Base-by-base conservation (phyloP, 2,113 vertebrate species). In the Paramisgurnus dabryanus region DNA sequence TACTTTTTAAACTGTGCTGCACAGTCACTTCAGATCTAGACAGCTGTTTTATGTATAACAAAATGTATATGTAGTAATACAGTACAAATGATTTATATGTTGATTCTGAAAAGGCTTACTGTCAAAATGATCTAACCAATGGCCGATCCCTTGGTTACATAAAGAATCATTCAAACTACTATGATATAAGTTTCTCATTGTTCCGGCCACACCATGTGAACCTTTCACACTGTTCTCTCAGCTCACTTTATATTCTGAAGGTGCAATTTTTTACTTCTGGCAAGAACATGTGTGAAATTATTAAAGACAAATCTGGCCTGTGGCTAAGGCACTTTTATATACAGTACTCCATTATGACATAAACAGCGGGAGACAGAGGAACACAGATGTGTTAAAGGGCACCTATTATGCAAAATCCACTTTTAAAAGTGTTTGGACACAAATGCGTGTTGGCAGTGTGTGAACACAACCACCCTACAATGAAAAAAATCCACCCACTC, bases 261-360 rank as follows among this genome's bases (percentile, higher is more conserved):
- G 43, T 67, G 69, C 18, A 8, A 45, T 79, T 63, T 73, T 82
- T 68, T 86, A 76, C 84, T 82, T 83, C 27, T 45, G 64, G 82
- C 81, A 67, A 70, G 78, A 76, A 83, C 63, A 18, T 18, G 80
- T 82, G 27, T 34, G 49, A 72, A 74, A 63, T 74, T 50, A 53
- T 66, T 41, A 71, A 64, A 61, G 39, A 71, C 53, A 72, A 27
- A 39, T 58, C 41, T 57, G 43, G 10, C 39, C 67, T 27, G 12
- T 50, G 17, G 41, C 41, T 58, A 18, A 60, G 15, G 40, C 11
- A 3, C 39, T 18, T 57, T 55, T 34, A 11, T 9, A 7, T 47
- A 47, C 45, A 47, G 45, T 65, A 78, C 50, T 79, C 41, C 47
- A 50, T 10, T 17, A 75, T 47, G 64, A 17, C 50, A 67, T 9